These are phyloP conservation scores for Cataglyphis albicans DNA, from an alignment of 2,888 invertebrate genomes.

Conservation along the genomic window DNA sequence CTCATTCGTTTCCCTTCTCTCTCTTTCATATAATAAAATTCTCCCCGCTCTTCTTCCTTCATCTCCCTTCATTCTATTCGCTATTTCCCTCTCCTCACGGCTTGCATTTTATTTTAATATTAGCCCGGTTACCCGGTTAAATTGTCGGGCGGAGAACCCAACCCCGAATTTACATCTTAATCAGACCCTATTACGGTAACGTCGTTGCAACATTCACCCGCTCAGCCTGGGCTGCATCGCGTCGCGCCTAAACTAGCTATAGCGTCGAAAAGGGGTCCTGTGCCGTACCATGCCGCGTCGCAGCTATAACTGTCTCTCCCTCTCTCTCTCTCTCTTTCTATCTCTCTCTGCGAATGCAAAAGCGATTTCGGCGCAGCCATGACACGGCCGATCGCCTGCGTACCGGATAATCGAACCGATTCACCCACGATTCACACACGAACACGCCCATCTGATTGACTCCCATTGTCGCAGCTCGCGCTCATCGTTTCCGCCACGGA, in stretches of 20 bases:
- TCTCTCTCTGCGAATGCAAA: slow-evolving; percentile 58
- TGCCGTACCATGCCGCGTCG: background rate
- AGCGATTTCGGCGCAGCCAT: slow-evolving; percentile 68
- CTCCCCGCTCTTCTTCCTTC: background rate
- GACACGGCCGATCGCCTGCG: slow-evolving; percentile 65
- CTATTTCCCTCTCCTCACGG: slow-evolving; percentile 42
- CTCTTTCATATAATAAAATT: slow-evolving; percentile 43
- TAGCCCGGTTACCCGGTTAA: slow-evolving; percentile 83
- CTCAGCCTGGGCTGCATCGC: slow-evolving; percentile 48
- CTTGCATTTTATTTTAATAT: slow-evolving; percentile 83
- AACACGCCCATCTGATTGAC: slow-evolving; percentile 84
- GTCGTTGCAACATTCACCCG: slow-evolving; percentile 77
- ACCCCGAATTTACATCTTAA: slow-evolving; percentile 85
- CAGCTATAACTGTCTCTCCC: background rate
- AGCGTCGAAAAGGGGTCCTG: slow-evolving; percentile 11
- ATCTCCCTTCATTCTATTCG: background rate
- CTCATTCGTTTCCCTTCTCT: slow-evolving; percentile 12
- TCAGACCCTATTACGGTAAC: slow-evolving; percentile 84
- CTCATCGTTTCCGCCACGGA: slow-evolving; percentile 80
- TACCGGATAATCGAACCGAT: slow-evolving; percentile 83
- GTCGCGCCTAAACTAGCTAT: slow-evolving; percentile 49
- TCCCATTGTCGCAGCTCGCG: slow-evolving; percentile 84
- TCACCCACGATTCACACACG: slow-evolving; percentile 78
- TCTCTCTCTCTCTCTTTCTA: background rate
- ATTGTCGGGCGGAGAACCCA: slow-evolving; percentile 80